A percentile compares a stretch with the other conserved stretches of the same genome.
phyloP scores from a whole-genome alignment of 2,113 vertebrate genomes.

The Crotalus viridis region DNA sequence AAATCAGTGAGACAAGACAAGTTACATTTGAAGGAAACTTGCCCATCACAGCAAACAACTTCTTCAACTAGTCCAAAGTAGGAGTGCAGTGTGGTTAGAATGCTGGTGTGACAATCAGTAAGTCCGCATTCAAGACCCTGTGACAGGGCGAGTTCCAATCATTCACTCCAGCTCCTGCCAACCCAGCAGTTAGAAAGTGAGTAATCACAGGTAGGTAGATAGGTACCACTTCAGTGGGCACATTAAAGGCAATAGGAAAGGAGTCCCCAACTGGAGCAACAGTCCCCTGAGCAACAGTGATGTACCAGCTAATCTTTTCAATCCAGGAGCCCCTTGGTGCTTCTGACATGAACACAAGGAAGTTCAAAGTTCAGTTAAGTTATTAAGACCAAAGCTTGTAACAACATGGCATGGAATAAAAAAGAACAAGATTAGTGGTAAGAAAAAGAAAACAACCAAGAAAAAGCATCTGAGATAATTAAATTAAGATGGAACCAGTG shows the following conservation, averaged over 20 bases:
- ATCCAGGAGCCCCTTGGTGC: background rate
- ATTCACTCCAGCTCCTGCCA: too few species aligned
- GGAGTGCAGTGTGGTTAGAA: background rate
- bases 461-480: background rate
- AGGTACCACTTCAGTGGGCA: background rate
- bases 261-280: background rate
- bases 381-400: background rate
- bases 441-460: background rate
- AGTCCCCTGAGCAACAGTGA: background rate
- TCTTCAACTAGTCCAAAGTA: background rate
- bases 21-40: background rate
- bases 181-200: too few species aligned
- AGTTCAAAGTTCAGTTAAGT: background rate
- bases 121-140: background rate
- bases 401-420: background rate
- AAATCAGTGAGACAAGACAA: background rate
- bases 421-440: background rate
- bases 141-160: too few species aligned
- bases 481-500: background rate
- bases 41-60: background rate
- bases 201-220: background rate
- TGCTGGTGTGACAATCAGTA: background rate
- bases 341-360: background rate
- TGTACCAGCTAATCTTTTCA: background rate
- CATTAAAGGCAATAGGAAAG: background rate